Evolutionary conservation across 2,888 invertebrate species (phyloP).

Genomic region (Ellobium chinense): DNA sequence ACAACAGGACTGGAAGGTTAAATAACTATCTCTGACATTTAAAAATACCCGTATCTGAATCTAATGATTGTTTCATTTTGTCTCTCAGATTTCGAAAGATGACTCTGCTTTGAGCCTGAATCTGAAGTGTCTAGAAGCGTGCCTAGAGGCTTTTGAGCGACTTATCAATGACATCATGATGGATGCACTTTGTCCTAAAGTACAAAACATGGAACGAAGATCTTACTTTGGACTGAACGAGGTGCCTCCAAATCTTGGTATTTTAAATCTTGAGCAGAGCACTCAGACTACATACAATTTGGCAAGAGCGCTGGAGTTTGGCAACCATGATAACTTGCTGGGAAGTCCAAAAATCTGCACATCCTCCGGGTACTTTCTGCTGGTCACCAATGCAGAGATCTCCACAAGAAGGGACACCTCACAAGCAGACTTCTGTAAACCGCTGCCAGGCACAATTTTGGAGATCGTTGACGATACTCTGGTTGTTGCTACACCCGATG

Average conservation of each 20-base stretch:
- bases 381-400: slow-evolving; percentile 58
- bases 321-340: slow-evolving; percentile 60
- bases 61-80: neutral
- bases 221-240: slow-evolving; percentile 60
- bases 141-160: slow-evolving; percentile 51
- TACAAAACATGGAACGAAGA: slow-evolving; percentile 49
- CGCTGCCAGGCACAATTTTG: slow-evolving; percentile 52
- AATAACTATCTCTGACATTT: no score
- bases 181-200: slow-evolving; percentile 25
- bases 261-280: slow-evolving; percentile 51
- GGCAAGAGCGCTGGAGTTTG: slow-evolving; percentile 58
- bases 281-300: slow-evolving; percentile 52
- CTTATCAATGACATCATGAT: slow-evolving; percentile 49
- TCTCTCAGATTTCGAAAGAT: slow-evolving; percentile 46
- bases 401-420: neutral
- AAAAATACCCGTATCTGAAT: no score
- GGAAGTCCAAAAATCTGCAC: slow-evolving; percentile 61
- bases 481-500: slow-evolving; percentile 51
- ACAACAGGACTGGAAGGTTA: no score
- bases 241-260: slow-evolving; percentile 59
- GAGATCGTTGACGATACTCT: slow-evolving; percentile 56
- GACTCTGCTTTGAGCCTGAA: slow-evolving; percentile 62
- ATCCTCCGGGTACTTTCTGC: slow-evolving; percentile 51
- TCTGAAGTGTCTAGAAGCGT: slow-evolving; percentile 61
- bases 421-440: neutral